Percentiles rank a stretch among this genome's conserved stretches.
phyloP scores from a whole-genome alignment of 2,113 vertebrate genomes.

The Urocynchramus pylzowi region DNA sequence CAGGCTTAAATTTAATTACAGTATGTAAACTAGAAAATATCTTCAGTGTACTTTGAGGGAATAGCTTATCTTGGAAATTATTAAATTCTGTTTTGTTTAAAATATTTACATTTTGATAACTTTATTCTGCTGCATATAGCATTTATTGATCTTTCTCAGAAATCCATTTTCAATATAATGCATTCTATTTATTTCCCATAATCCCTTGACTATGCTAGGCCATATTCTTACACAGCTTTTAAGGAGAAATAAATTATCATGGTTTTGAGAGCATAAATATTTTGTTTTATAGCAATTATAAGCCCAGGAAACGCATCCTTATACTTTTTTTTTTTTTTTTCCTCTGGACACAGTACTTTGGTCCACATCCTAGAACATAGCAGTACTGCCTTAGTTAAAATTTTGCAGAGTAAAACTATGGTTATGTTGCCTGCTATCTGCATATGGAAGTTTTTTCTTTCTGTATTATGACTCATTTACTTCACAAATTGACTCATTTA shows the following conservation, averaged over 20 bases:
- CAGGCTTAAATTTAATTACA: conserved; percentile 75
- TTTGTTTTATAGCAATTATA: background rate
- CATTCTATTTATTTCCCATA: conserved; percentile 11
- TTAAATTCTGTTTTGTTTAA: conserved; percentile 65
- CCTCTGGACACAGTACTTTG: background rate
- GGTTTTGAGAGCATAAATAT: background rate
- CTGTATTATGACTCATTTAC: background rate
- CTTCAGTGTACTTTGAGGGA: conserved; percentile 52
- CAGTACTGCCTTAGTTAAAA: background rate
- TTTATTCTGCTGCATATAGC: conserved; percentile 43
- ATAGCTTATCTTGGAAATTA: conserved; percentile 44
- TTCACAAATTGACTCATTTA: background rate
- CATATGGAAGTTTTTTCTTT: background rate
- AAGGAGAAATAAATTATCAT: background rate
- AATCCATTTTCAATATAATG: conserved; percentile 15
- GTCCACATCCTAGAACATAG: background rate
- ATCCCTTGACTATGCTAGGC: background rate
- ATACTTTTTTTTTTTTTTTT: background rate
- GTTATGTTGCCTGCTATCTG: background rate
- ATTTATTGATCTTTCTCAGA: conserved; percentile 58
- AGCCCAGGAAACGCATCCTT: background rate
- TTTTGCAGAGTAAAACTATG: background rate
- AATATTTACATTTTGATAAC: conserved; percentile 74
- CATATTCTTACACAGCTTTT: background rate
- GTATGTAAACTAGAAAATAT: conserved; percentile 72